Percentiles rank a stretch among this genome's conserved stretches.
phyloP scores from a whole-genome alignment of 2,113 vertebrate species.

The Lepisosteus osseus region DNA sequence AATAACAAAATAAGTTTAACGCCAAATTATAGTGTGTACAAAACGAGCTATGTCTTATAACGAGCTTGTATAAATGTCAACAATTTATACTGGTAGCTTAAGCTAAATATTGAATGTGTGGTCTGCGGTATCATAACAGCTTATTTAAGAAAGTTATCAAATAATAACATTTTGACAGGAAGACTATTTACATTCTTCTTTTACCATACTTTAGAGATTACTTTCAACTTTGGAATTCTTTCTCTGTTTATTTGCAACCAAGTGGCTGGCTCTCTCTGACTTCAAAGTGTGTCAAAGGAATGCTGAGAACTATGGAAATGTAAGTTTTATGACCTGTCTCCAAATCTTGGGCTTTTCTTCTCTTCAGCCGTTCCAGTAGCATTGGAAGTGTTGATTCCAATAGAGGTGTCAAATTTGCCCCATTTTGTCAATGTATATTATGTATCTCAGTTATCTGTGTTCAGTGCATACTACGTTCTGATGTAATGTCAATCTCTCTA shows the following conservation, averaged over 20 bases:
- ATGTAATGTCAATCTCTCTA: no score
- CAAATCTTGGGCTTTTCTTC: conserved; percentile 62
- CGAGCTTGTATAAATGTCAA: background rate
- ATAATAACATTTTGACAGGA: background rate
- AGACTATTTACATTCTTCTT: background rate
- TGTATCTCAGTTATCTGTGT: no score
- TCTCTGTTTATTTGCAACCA: conserved; percentile 3
- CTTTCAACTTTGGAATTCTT: conserved; percentile 77
- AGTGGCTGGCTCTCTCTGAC: conserved; percentile 47
- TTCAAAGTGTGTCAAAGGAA: conserved; percentile 69
- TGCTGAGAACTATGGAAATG: conserved; percentile 37
- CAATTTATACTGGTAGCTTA: background rate
- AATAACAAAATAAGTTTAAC: no score
- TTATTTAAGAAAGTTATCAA: background rate
- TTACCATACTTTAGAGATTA: conserved; percentile 70
- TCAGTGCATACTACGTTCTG: no score
- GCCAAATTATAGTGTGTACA: no score
- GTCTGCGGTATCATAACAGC: background rate
- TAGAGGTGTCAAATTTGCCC: no score
- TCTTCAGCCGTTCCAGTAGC: conserved; percentile 37
- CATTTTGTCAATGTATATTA: no score
- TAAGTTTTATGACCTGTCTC: conserved; percentile 59
- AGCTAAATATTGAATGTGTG: background rate
- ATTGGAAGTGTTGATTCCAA: background rate
- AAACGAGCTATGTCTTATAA: background rate